phyloP scores from a whole-genome alignment of 2,888 invertebrate genomes.

The Scaptodrosophila latifasciaeformis region DNA sequence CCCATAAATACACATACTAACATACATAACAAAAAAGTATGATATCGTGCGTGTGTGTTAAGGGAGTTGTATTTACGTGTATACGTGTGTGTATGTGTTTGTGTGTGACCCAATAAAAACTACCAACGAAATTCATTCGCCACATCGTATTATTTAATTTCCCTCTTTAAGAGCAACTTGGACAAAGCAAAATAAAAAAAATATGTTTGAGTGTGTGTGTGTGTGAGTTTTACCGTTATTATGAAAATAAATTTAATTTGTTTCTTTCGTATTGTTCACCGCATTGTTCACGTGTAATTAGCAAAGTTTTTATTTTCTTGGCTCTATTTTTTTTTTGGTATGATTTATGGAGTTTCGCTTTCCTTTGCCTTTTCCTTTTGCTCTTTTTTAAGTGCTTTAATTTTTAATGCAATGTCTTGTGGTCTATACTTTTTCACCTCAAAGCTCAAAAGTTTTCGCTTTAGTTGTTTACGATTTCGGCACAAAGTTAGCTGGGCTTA shows the following conservation, averaged over 20 bases:
- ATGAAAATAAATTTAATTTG: slow-evolving; percentile 38
- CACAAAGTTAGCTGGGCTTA: too few relatives aligned
- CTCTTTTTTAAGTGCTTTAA: too few relatives aligned
- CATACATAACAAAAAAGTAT: neutral
- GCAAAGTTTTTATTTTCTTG: slow-evolving; percentile 37
- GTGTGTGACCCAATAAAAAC: slow-evolving; percentile 25
- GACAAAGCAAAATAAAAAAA: slow-evolving; percentile 21
- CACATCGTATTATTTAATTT: slow-evolving; percentile 26
- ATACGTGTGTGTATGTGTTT: slow-evolving; percentile 1
- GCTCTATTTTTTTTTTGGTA: neutral
- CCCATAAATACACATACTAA: slow-evolving; percentile 22
- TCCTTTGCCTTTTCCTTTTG: too few relatives aligned
- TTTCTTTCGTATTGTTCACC: neutral
- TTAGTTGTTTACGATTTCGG: too few relatives aligned
- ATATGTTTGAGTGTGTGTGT: neutral
- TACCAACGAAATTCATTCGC: slow-evolving; percentile 34
- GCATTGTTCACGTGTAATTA: slow-evolving; percentile 50
- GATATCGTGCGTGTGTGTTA: too few relatives aligned
- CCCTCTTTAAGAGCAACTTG: neutral
- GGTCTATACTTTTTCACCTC: too few relatives aligned
- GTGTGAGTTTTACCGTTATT: slow-evolving; percentile 19
- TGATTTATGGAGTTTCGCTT: too few relatives aligned
- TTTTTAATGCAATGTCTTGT: too few relatives aligned
- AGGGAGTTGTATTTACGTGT: too few relatives aligned
- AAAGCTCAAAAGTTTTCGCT: too few relatives aligned